Conservation (phyloP, 1,140 invertebrate genomes). For the Leptinotarsa lineolata region DNA sequence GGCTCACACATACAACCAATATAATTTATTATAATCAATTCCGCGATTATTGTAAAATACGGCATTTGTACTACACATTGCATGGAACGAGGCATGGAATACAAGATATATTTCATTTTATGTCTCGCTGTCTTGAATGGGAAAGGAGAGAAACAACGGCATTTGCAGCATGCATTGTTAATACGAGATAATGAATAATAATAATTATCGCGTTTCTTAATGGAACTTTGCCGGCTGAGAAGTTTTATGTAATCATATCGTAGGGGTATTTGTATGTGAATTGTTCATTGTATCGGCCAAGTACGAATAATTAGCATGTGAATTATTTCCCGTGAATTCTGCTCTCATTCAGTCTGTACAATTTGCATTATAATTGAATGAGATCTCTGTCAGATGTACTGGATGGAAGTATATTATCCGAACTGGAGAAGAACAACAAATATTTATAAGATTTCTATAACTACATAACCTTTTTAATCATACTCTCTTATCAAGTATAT, state of each 20-base stretch:
- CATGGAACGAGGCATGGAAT: neutral
- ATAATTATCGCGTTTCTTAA: neutral
- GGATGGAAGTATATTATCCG: no score
- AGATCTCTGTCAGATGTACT: no score
- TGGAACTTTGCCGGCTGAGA: neutral
- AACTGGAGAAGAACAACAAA: no score
- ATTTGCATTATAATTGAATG: no score
- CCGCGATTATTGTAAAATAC: constrained; percentile 6
- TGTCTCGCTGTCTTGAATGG: neutral
- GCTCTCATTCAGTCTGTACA: no score
- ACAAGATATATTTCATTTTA: neutral
- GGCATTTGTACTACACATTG: constrained; percentile 3
- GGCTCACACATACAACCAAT: neutral
- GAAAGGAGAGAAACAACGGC: neutral
- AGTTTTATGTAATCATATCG: neutral
- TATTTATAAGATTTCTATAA: no score
- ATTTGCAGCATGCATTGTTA: neutral
- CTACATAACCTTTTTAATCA: no score
- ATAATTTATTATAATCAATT: constrained; percentile 1
- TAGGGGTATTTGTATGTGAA: neutral
- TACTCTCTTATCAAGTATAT: no score
- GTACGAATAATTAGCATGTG: no score
- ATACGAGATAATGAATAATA: neutral
- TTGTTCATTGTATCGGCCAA: neutral
- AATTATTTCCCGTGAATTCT: no score